Percentiles rank a stretch among this genome's conserved stretches.
phyloP scores from a whole-genome alignment of 2,888 invertebrate genomes.

The Neoascia interrupta region DNA sequence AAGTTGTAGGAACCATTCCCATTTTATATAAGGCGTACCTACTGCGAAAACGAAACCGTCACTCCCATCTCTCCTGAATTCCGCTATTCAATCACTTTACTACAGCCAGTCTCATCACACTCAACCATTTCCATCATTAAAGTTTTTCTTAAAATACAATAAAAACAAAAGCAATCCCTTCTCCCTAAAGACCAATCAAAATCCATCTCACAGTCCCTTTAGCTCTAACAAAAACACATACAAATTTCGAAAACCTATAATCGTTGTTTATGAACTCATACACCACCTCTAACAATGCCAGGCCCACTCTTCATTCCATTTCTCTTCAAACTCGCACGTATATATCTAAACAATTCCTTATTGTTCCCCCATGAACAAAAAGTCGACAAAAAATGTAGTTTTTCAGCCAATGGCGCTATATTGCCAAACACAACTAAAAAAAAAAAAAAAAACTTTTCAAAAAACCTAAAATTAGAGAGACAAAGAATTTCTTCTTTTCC shows the following conservation, averaged over 20 bases:
- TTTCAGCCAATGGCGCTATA: constrained; percentile 56
- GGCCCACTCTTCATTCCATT: constrained; percentile 44
- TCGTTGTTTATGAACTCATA: constrained; percentile 30
- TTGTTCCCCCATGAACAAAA: constrained; percentile 19
- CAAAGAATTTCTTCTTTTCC: constrained; percentile 29
- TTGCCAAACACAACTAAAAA: constrained; percentile 28
- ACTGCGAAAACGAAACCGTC: no score
- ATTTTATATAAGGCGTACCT: no score
- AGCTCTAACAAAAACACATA: neutral
- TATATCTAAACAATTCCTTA: constrained; percentile 41
- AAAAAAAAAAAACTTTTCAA: constrained; percentile 1
- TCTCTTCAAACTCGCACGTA: constrained; percentile 36
- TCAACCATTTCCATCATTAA: no score
- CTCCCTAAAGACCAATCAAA: constrained; percentile 39
- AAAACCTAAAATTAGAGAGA: constrained; percentile 42
- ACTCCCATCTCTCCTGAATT: no score
- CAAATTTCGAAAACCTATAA: constrained; percentile 19
- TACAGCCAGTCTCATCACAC: no score
- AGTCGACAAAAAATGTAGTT: neutral
- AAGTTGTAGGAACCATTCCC: no score
- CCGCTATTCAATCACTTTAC: no score
- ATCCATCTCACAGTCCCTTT: constrained; percentile 21
- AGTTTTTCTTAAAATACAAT: no score
- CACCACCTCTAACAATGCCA: constrained; percentile 11
- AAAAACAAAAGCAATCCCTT: no score